Base-by-base conservation (phyloP, 2,113 vertebrate genomes). In the Bambusicola thoracicus region DNA sequence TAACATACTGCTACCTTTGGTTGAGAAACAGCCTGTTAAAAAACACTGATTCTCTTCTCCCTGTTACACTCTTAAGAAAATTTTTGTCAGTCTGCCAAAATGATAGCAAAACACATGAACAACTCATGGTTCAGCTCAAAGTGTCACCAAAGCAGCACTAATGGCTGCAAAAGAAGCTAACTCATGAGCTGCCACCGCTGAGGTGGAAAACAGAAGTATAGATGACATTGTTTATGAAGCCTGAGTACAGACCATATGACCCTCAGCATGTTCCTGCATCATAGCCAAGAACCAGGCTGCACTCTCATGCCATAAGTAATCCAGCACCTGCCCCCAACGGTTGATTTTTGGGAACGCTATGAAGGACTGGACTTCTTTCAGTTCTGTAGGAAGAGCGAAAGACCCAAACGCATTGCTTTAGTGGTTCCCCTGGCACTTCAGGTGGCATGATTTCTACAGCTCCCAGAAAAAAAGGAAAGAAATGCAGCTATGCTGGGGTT, bases 1-100 rank as follows among this genome's bases (percentile, higher is more conserved):
- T 41, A 76, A 55, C 55, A 81, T 1, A 3, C n/a, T 75, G 36
- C 85, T 59, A 85, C 36, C 74, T 92, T 76, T 66, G 87, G 30
- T 70, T 91, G 72, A 87, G 80, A 93, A 96, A 89, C 1, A 4
- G 69, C 70, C 81, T 74, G 59, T 55, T 94, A 91, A 85, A 91
- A 85, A 70, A 86, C 36, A 93, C 51, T 3, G 6, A 63, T 68
- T 87, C 66, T 81, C 49, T 80, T 91, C 69, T 93, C 25, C 49
- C 63, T n/a, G 61, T 72, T 14, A 3, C 12, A 36, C 13, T 77
- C 38, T 34, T 56, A 36, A 48, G 51, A 46, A 83, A 92, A 75
- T 20, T 36, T 73, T 46, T 92, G 63, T 79, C 59, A 43, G 16
- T 32, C 49, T 93, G 72, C 79, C 79, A 89, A 61, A 51, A 75